Percentiles rank a stretch among this genome's conserved stretches.
Evolutionary conservation across 92 coral and sea anemone species (phyloP).

Genomic region (Epizoanthus scotinus): DNA sequence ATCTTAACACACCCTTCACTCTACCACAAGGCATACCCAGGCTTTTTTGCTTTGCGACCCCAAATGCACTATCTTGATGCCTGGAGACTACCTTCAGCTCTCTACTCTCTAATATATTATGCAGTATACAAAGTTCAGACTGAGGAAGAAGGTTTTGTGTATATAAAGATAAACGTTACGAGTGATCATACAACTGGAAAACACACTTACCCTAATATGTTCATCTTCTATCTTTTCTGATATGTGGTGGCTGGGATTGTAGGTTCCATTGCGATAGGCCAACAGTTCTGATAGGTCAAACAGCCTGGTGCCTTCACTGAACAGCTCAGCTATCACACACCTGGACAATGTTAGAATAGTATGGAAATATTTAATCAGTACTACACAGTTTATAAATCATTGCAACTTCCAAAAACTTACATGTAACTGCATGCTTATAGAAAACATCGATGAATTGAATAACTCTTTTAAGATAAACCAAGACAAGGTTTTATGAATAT

Average conservation of each 20-base stretch:
- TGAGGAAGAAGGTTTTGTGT: too few species aligned
- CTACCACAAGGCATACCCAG: conserved; percentile 54
- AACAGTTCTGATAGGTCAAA: conserved; percentile 95
- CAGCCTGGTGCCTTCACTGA: conserved; percentile 89
- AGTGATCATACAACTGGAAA: neutral
- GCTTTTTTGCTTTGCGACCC: conserved; percentile 59
- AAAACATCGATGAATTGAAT: too few species aligned
- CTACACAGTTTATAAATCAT: neutral
- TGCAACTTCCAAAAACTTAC: too few species aligned
- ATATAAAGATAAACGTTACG: too few species aligned
- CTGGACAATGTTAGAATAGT: conserved; percentile 53
- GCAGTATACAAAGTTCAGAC: too few species aligned
- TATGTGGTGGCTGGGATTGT: conserved; percentile 72
- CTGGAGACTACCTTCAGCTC: conserved; percentile 53
- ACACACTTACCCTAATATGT: conserved; percentile 73
- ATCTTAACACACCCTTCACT: conserved; percentile 39
- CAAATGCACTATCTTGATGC: conserved; percentile 44
- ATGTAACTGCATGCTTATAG: too few species aligned
- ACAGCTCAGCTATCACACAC: conserved; percentile 95
- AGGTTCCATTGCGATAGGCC: conserved; percentile 90
- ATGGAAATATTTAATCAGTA: too few species aligned
- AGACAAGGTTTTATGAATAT: too few species aligned
- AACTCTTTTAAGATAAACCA: too few species aligned
- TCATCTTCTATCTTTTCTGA: conserved; percentile 84
- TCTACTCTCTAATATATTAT: too few species aligned